Evolutionary conservation across 2,888 invertebrate species (phyloP).

Genomic region (Drosophila setosimentum): DNA sequence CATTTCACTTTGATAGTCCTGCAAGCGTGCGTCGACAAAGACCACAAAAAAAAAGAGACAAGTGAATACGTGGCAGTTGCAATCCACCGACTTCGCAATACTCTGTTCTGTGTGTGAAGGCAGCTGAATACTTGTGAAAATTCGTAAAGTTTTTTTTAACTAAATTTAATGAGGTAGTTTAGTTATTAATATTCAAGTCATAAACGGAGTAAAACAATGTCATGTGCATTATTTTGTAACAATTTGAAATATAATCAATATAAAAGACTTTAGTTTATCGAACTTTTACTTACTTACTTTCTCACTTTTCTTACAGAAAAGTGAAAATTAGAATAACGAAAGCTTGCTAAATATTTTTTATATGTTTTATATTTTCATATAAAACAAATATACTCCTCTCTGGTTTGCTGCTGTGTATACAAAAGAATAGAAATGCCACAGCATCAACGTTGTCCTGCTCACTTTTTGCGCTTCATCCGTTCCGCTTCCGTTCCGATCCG

Average conservation of each 20-base stretch:
- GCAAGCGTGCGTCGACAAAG: constrained; percentile 18
- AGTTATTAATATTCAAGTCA: accelerated
- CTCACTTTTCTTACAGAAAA: background rate
- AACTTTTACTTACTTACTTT: no score
- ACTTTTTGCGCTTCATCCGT: background rate
- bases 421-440: constrained; percentile 40
- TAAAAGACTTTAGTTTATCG: background rate
- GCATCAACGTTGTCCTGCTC: constrained; percentile 32
- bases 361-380: background rate
- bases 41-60: constrained; percentile 1
- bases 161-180: background rate
- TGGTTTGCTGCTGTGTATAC: background rate
- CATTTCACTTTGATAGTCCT: constrained; percentile 82
- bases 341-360: background rate
- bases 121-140: background rate
- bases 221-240: no score
- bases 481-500: background rate
- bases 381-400: background rate
- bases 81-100: background rate
- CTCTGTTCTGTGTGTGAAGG: background rate
- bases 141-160: accelerated
- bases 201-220: background rate
- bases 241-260: background rate
- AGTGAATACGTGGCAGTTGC: background rate
- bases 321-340: background rate